Base-by-base conservation (phyloP, 1,140 invertebrate species). In the Achatina immaculata region DNA sequence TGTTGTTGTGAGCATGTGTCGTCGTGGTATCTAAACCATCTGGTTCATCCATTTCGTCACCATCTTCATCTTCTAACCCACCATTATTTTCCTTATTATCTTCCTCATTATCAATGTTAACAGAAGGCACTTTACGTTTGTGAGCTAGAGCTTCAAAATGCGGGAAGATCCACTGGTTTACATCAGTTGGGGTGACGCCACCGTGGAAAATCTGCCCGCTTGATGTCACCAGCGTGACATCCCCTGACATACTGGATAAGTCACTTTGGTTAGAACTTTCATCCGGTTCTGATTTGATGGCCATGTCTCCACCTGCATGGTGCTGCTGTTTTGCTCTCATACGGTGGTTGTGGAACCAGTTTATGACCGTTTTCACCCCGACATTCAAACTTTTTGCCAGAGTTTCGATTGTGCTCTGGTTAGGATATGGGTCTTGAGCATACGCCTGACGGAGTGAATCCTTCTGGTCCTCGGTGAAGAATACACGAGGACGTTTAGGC, bases 311-410 rank as follows among this genome's bases (percentile, higher is more conserved):
- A 31, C 82, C 85, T 28, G 85, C 48, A 75, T 89, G 89, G 69
- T 88, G 85, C 74, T 91, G 90, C 76, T 92, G 92, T 91, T 99
- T 99, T 87, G 99, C 93, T 75, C 98, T 94, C 96, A 99, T 99
- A 78, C 98, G 94, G 92, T 99, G 97, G 91, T 99, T 99, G 92
- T 99, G 98, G 93, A 99, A 99, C 98, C 98, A 99, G 90, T 99
- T 99, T 28, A 91, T 89, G 81, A 99, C 99, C 58, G 98, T 99
- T 84, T 98, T 93, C 21, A 97, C 95, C 0, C 97, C 96, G 28
- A 99, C 92, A 21, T 94, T 95, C 11, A 99, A 92, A 90, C 99
- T 97, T 31, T 94, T 93, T 16, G 97, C 97, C 73, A 99, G 93
- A 85, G 97, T 97, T 90, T 99, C 98, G 62, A 99, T 98, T 36